Evolutionary conservation across 2,113 vertebrate species (phyloP), one percentile per base, ranked within the genome.

Genomic region (Menura novaehollandiae): DNA sequence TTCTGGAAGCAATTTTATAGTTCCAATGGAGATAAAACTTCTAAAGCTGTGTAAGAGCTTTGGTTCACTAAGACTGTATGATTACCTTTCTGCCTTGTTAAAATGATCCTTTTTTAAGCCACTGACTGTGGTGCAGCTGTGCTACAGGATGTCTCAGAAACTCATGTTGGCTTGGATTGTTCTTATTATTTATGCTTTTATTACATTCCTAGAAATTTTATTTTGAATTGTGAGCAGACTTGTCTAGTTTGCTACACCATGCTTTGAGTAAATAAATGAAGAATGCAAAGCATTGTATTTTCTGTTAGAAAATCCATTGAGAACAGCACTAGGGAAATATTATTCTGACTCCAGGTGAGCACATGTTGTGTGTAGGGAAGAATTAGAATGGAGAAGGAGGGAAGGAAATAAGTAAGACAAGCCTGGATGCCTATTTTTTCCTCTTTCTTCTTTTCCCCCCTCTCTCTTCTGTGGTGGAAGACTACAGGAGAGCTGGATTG

Each of bases 331-430:
- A 22, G 47, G 24, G 43, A 69, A 74, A 26, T 58, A 39, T 2
- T 71, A 3, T 21, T 59, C 49, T 69, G 27, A 35, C 24, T 91
- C 22, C 23, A 60, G 53, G 16, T 76, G 63, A 79, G 21, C 21
- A 11, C 4, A 6, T 0, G 0, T 58, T 53, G 16, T 59, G 35
- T n/a, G 21, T 46, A 32, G n/a, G 24, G 15, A 62, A 15, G n/a
- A 74, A 24, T 71, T 52, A 66, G 46, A 89, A 66, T 0, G 1
- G 44, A 66, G 46, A 15, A 52, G 27, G 26, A 62, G n/a, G 35
- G 59, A 66, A 35, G 11, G 32, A 53, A 64, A 32, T 14, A 88
- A 59, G 21, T 10, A 26, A 66, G 56, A 49, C 26, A 64, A 62
- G 19, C 9, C 11, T 41, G 27, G 33, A 46, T 81, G 33, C 8